Evolutionary conservation across 1,140 invertebrate genomes (phyloP).

Genomic region (Zaprionus capensis): DNA sequence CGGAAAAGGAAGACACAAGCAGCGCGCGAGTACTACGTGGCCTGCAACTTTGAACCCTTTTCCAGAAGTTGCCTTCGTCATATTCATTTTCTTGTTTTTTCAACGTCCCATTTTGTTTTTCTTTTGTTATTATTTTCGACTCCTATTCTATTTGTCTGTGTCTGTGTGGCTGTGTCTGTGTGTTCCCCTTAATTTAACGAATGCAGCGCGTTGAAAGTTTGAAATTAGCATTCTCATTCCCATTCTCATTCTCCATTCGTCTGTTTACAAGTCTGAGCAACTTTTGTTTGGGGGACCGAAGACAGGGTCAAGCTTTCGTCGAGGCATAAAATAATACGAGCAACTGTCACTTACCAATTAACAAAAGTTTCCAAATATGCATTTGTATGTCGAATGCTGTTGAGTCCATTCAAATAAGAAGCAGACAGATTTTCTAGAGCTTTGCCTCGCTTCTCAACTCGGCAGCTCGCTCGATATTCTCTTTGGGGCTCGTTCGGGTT

Average conservation of each 20-base stretch:
- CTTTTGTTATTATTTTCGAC: constrained; percentile 17
- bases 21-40: constrained; percentile 42
- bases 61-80: constrained; percentile 49
- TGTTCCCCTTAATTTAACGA: constrained; percentile 42
- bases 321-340: constrained; percentile 14
- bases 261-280: constrained; percentile 22
- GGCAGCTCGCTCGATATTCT: constrained; percentile 8
- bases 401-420: constrained; percentile 84
- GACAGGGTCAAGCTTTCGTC: constrained; percentile 47
- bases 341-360: constrained; percentile 82
- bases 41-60: constrained; percentile 71
- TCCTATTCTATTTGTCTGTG: neutral
- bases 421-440: constrained; percentile 63
- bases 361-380: constrained; percentile 84
- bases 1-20: constrained; percentile 24
- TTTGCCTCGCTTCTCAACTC: constrained; percentile 38
- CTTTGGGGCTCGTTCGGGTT: neutral
- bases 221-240: constrained; percentile 60
- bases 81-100: constrained; percentile 37
- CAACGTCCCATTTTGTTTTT: constrained; percentile 23
- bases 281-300: neutral
- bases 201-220: constrained; percentile 61
- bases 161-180: neutral
- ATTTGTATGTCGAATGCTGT: constrained; percentile 83
- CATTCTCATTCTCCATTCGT: neutral